These are phyloP conservation scores for Stigmatopora argus DNA, from an alignment of 2,113 vertebrate species.

Conservation along the genomic window DNA sequence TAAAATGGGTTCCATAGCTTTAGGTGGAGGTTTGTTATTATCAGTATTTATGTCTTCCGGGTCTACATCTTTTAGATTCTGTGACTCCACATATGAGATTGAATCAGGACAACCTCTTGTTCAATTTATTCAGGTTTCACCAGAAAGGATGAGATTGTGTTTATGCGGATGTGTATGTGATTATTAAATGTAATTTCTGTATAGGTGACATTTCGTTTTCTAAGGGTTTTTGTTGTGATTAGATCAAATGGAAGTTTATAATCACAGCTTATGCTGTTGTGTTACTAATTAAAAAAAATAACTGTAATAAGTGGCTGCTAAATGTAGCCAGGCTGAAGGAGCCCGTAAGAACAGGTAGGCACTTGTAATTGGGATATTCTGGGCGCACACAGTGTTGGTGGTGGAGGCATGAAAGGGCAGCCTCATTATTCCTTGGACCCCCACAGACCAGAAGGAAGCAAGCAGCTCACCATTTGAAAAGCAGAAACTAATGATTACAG, in stretches of 20 bases:
- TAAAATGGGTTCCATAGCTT: too few species aligned
- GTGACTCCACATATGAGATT: too few species aligned
- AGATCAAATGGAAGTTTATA: background rate
- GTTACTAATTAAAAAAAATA: slow-evolving; percentile 13
- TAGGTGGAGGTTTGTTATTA: too few species aligned
- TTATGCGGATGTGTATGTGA: too few species aligned
- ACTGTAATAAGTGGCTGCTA: slow-evolving; percentile 7
- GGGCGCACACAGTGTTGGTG: background rate
- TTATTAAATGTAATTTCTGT: too few species aligned
- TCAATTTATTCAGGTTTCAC: too few species aligned
- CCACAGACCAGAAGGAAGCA: background rate
- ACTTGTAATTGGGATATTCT: slow-evolving; percentile 27
- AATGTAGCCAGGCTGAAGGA: slow-evolving; percentile 12
- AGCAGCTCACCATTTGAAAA: background rate
- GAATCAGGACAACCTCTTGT: too few species aligned
- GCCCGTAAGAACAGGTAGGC: background rate
- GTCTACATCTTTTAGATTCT: too few species aligned
- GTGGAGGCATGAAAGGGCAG: slow-evolving; percentile 29
- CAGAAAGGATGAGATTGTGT: too few species aligned
- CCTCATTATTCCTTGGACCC: slow-evolving; percentile 26
- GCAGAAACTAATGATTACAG: background rate
- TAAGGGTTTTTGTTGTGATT: too few species aligned
- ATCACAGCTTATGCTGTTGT: slow-evolving; percentile 22
- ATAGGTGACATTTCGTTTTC: too few species aligned
- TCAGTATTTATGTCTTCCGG: too few species aligned